Base-by-base conservation (phyloP, 2,888 invertebrate species). In the Dusona sp. region DNA sequence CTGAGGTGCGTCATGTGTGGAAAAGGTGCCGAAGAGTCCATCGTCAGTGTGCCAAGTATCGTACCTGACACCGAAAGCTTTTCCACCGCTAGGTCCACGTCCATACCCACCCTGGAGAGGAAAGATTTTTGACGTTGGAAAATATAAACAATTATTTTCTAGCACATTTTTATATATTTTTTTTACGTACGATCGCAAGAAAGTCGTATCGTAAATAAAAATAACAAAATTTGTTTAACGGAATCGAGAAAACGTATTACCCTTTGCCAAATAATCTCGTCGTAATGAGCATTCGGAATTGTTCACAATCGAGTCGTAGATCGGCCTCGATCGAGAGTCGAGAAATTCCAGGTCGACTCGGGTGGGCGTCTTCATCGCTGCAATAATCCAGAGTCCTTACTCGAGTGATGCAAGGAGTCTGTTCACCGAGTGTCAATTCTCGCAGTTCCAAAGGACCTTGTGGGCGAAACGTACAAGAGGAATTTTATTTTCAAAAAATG, bases 271-370 rank as follows among this genome's bases (percentile, higher is more conserved):
- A 94, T 29, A 95, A 90, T 84, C 94, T 92, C 1, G 95, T 94
- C 4, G 94, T 92, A 85, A 95, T 94, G 74, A 95, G 94, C 95
- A 95, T 95, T 68, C 94, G 93, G 89, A 95, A 95, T 89, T 95
- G 95, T 67, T 95, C 95, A 88, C 95, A 95, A 87, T 94, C 93
- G 54, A 95, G 92, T 22, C 93, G 94, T 7, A 95, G 90, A 77
- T 95, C 95, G 9, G 94, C 94, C 91, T 95, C 95, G 61, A 95
- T 89, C 9, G 95, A 95, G 33, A 95, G 90, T 89, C 95, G 89
- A 7, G 90, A 90, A 25, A 91, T 88, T 4, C 90, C 90, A 88
- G 92, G 89, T 90, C 88, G 88, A 33, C 84, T 86, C 8, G 72
- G 81, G 51, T 77, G 81, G 67, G 78, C 68, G 81, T 91, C 92